A percentile compares a stretch with the other conserved stretches of the same genome.
Conservation (phyloP, 2,797 vertebrate species). For the Poecile montanus region DNA sequence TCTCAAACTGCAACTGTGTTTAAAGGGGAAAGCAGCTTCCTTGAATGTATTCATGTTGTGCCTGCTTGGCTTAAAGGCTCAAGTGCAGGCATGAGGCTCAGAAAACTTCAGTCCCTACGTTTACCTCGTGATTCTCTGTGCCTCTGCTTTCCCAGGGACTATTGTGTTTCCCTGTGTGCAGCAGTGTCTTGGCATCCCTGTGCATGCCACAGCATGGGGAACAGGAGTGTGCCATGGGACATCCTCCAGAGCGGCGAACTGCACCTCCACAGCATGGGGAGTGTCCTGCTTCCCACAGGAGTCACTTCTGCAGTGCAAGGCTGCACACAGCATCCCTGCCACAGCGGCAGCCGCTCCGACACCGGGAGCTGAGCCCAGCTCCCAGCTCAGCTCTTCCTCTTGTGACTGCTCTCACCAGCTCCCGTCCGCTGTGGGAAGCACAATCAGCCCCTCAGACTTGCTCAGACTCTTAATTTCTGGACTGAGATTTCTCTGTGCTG, state of each 20-base stretch:
- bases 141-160: not conserved
- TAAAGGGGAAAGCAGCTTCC: not conserved
- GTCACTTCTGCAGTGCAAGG: not conserved
- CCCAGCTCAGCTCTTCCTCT: not conserved
- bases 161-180: not conserved
- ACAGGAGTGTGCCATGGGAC: not conserved
- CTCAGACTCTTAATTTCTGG: not conserved
- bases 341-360: not conserved
- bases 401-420: not conserved
- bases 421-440: not conserved
- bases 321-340: not conserved
- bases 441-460: not conserved
- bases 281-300: not conserved
- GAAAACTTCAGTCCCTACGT: fast-evolving
- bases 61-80: not conserved
- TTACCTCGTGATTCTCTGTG: not conserved
- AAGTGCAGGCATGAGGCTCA: not conserved
- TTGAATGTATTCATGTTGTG: not conserved
- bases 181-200: not conserved
- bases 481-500: not conserved
- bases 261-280: not conserved
- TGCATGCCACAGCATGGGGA: not conserved
- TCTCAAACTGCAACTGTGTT: not conserved
- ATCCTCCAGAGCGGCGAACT: not conserved
- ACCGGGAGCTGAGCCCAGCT: not conserved